A percentile compares a stretch with the other conserved stretches of the same genome.
Evolutionary conservation across 1,140 invertebrate genomes (phyloP).

Genomic region (Drosophila virilis): DNA sequence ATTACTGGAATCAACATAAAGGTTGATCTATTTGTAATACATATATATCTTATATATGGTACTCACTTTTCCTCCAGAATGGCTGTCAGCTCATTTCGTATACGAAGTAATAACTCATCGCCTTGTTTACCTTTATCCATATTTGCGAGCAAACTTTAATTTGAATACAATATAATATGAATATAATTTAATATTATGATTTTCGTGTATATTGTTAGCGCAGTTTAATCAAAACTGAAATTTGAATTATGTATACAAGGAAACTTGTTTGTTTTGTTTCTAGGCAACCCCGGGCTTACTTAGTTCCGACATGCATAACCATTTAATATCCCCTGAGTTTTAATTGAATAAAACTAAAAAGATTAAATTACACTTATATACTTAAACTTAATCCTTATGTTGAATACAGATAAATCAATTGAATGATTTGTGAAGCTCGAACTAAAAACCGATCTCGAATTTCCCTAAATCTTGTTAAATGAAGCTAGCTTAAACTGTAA

Average conservation of each 20-base stretch:
- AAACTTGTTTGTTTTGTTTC: constrained; percentile 52
- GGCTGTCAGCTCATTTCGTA: constrained; percentile 63
- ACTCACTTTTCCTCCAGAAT: constrained; percentile 68
- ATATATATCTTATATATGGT: neutral
- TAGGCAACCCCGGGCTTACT: constrained; percentile 59
- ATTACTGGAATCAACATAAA: constrained; percentile 19
- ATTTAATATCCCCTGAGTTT: too few species aligned
- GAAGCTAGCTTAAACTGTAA: too few species aligned
- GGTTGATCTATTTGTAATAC: neutral
- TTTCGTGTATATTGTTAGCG: constrained; percentile 1
- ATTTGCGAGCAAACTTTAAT: constrained; percentile 42
- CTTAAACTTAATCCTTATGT: too few species aligned
- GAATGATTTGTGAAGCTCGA: too few species aligned
- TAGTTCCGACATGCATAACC: neutral
- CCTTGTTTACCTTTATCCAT: constrained; percentile 51
- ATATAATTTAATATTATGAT: constrained; percentile 4
- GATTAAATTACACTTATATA: too few species aligned
- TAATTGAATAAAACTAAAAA: too few species aligned
- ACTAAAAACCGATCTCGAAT: too few species aligned
- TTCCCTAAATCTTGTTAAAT: too few species aligned
- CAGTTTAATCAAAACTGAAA: constrained; percentile 5
- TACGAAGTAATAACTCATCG: constrained; percentile 63
- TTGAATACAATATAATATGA: constrained; percentile 15
- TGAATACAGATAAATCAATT: too few species aligned
- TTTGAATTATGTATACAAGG: neutral